These are phyloP conservation scores for Nemapogon koenigi DNA, from an alignment of 2,888 invertebrate genomes.

Conservation along the genomic window DNA sequence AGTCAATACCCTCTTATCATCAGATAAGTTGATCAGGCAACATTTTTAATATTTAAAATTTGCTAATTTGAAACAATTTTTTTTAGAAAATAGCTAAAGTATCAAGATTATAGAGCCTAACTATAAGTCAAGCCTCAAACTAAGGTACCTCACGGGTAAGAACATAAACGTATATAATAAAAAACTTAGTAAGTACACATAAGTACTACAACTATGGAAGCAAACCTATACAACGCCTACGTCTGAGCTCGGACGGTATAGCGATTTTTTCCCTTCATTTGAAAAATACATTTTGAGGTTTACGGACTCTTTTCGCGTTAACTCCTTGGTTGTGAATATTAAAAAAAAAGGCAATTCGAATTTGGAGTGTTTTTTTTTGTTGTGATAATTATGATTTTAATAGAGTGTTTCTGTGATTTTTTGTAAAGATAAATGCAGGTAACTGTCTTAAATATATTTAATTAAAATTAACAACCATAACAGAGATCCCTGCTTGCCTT, in stretches of 20 bases:
- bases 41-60: too few relatives aligned
- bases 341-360: conserved; percentile 13
- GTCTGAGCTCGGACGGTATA: conserved; percentile 37
- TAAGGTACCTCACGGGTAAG: conserved; percentile 43
- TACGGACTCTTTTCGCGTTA: conserved; percentile 44
- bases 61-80: neutral
- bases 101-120: conserved; percentile 34
- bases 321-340: conserved; percentile 25
- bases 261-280: conserved; percentile 59
- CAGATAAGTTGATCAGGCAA: too few relatives aligned
- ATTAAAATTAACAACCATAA: neutral
- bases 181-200: conserved; percentile 62
- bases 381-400: conserved; percentile 2
- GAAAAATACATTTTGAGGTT: conserved; percentile 63
- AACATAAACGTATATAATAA: conserved; percentile 56
- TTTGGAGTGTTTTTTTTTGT: neutral
- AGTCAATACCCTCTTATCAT: too few relatives aligned
- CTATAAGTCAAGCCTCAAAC: conserved; percentile 34
- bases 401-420: neutral
- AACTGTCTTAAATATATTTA: neutral
- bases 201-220: too few relatives aligned
- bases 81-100: conserved; percentile 23
- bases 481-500: too few relatives aligned
- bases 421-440: conserved; percentile 6
- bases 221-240: conserved; percentile 53